Conservation (phyloP, 1,140 invertebrate genomes). For the Harlomillsia oculata region DNA sequence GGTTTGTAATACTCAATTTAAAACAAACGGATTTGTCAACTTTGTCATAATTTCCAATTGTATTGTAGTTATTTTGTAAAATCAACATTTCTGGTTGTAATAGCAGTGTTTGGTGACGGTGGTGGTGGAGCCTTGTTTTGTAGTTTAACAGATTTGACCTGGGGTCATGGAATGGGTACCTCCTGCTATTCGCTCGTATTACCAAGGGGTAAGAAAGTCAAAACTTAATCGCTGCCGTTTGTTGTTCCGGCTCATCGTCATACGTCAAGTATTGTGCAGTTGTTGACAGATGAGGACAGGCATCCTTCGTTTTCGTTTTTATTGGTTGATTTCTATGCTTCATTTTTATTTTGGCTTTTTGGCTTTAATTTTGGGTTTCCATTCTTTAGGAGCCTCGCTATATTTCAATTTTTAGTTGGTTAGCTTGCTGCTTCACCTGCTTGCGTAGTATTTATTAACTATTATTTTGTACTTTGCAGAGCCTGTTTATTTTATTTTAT, state of each 20-base stretch:
- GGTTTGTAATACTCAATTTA: too few species aligned
- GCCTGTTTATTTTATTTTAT: not conserved
- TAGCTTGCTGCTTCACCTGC: not conserved
- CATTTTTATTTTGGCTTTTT: not conserved
- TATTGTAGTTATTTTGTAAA: not conserved
- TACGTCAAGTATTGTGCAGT: not conserved
- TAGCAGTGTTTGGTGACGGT: not conserved
- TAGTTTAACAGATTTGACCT: not conserved
- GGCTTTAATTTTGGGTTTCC: not conserved
- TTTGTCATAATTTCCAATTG: not conserved
- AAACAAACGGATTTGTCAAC: not conserved
- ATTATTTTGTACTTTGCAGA: not conserved
- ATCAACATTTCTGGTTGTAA: not conserved
- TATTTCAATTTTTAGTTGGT: not conserved
- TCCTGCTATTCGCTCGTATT: slow-evolving; percentile 25
- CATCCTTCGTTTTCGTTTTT: too few species aligned
- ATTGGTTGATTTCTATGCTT: not conserved
- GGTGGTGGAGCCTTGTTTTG: not conserved
- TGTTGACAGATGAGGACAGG: too few species aligned
- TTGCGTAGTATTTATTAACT: not conserved
- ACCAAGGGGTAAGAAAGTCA: slow-evolving; percentile 23
- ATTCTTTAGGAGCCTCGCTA: not conserved
- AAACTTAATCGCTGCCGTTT: not conserved
- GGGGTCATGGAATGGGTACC: slow-evolving; percentile 31
- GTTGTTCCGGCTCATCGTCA: not conserved